A percentile compares a stretch with the other conserved stretches of the same genome.
phyloP scores from a whole-genome alignment of 2,888 invertebrate species.

The Hyles lineata region DNA sequence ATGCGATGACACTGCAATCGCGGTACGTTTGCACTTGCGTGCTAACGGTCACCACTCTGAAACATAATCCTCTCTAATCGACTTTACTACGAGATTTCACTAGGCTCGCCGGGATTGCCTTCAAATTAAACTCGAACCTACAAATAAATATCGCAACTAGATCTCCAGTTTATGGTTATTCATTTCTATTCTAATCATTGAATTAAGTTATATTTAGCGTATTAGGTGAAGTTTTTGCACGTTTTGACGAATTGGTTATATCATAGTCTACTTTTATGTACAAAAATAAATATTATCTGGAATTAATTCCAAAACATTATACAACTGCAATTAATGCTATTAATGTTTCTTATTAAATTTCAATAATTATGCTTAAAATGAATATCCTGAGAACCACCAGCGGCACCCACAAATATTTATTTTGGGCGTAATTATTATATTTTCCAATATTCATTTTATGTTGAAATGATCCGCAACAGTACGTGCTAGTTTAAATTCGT shows the following conservation, averaged over 20 bases:
- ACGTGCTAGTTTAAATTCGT: not conserved
- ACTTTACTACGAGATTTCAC: constrained; percentile 38
- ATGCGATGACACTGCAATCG: constrained; percentile 81
- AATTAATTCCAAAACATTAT: not conserved
- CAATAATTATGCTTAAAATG: not conserved
- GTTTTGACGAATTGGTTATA: not conserved
- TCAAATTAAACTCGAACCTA: constrained; percentile 9
- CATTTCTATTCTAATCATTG: not conserved
- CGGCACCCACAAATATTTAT: not conserved
- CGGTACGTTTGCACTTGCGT: constrained; percentile 61
- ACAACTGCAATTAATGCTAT: too few relatives aligned
- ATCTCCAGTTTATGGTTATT: not conserved
- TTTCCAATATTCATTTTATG: not conserved
- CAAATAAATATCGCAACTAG: not conserved
- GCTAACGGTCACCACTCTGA: constrained; percentile 56
- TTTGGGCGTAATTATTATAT: not conserved
- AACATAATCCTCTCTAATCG: constrained; percentile 57
- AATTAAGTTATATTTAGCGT: not conserved
- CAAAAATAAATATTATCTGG: not conserved
- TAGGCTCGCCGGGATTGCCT: constrained; percentile 14
- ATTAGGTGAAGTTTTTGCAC: not conserved
- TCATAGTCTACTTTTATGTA: not conserved
- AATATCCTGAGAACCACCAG: not conserved
- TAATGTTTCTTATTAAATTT: too few relatives aligned
- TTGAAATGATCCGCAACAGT: not conserved